phyloP scores from a whole-genome alignment of 2,113 vertebrate species.

The Alexandromys fortis region DNA sequence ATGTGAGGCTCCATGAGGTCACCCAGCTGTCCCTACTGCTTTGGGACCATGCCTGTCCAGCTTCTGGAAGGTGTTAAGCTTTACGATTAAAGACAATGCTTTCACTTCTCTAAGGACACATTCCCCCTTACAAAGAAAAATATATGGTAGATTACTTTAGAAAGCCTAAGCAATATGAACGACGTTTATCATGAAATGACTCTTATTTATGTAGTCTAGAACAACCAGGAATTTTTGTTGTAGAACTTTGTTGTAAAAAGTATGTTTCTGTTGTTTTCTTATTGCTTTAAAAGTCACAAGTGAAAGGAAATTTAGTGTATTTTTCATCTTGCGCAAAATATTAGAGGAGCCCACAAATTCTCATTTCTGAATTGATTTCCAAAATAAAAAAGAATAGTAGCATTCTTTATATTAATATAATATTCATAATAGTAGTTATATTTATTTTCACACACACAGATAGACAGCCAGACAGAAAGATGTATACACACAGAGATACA shows the following conservation, averaged over 20 bases:
- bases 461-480: neutral
- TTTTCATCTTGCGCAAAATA: neutral
- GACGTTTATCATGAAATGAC: neutral
- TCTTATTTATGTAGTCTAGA: slow-evolving; percentile 11
- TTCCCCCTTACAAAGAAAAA: too few species aligned
- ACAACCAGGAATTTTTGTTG: neutral
- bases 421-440: neutral
- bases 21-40: neutral
- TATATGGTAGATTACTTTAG: neutral
- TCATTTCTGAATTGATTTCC: neutral
- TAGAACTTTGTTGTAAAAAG: neutral
- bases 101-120: neutral
- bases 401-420: neutral
- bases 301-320: slow-evolving; percentile 43
- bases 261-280: neutral
- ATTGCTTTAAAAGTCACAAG: slow-evolving; percentile 11
- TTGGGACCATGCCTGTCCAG: neutral
- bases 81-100: neutral
- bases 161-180: neutral
- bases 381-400: neutral
- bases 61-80: neutral
- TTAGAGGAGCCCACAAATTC: neutral
- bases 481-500: neutral
- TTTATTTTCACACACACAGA: neutral
- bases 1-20: neutral